Conservation (phyloP, 2,797 vertebrate genomes). For the Betta splendens region DNA sequence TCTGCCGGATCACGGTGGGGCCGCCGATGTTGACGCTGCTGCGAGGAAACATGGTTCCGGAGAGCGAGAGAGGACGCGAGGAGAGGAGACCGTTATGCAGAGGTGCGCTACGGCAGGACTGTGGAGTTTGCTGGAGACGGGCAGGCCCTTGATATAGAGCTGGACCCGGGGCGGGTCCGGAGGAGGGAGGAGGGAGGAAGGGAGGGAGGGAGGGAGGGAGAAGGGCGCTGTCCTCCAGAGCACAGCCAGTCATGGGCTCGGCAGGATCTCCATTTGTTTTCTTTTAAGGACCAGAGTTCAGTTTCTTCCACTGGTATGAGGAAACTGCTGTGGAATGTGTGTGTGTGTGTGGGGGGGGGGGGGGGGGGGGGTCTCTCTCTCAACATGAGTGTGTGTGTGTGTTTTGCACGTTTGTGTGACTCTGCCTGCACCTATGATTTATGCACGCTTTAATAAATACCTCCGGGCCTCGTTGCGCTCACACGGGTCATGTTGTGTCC, state of each 20-base stretch:
- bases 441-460: slow-evolving; percentile 18
- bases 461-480: slow-evolving; percentile 16
- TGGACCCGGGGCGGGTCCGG: slow-evolving; percentile 70
- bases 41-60: slow-evolving; percentile 49
- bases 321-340: slow-evolving; percentile 73
- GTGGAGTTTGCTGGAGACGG: slow-evolving; percentile 55
- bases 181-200: slow-evolving; percentile 42
- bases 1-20: slow-evolving; percentile 2
- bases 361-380: slow-evolving; percentile 7
- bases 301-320: slow-evolving; percentile 70
- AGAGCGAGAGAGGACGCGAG: slow-evolving; percentile 56
- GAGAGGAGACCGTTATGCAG: slow-evolving; percentile 60
- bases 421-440: background rate
- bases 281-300: slow-evolving; percentile 53
- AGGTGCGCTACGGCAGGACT: slow-evolving; percentile 67
- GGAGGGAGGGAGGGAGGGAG: slow-evolving; percentile 48
- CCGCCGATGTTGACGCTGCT: slow-evolving; percentile 23
- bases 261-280: slow-evolving; percentile 58
- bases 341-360: slow-evolving; percentile 23
- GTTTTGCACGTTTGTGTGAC: background rate
- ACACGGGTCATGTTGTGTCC: slow-evolving; percentile 19
- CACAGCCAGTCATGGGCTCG: slow-evolving; percentile 47
- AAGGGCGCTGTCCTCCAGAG: slow-evolving; percentile 61
- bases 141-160: slow-evolving; percentile 74
- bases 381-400: slow-evolving; percentile 6